phyloP scores from a whole-genome alignment of 2,113 vertebrate genomes.

The zebrafish (Danio rerio) region DNA sequence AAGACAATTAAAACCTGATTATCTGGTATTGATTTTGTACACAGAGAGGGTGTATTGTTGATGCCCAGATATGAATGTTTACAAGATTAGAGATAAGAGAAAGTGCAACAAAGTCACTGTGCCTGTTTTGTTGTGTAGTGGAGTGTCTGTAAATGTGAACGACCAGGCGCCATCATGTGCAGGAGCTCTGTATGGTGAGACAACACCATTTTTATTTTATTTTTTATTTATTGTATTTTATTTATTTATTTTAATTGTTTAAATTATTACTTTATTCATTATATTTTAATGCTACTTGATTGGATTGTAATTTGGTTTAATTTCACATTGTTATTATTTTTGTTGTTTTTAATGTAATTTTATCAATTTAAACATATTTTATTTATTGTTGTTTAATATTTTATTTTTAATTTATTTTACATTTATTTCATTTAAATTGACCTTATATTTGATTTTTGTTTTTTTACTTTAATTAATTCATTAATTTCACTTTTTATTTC shows the following conservation, averaged over 20 bases:
- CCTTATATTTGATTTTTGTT: no score
- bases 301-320: no score
- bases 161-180: conserved; percentile 89
- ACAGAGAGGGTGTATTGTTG: neutral
- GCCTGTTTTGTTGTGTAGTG: conserved; percentile 68
- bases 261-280: neutral
- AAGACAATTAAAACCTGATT: neutral
- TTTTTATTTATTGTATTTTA: neutral
- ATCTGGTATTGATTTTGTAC: neutral
- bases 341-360: no score
- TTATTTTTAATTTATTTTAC: no score
- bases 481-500: no score
- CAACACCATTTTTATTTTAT: neutral
- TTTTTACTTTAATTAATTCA: no score
- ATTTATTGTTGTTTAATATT: no score
- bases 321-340: no score
- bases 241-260: neutral
- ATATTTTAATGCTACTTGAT: no score
- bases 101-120: neutral
- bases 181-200: conserved; percentile 88
- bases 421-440: no score
- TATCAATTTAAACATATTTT: no score
- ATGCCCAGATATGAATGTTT: neutral
- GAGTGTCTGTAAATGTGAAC: conserved; percentile 88
- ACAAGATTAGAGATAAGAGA: no score